A percentile compares a stretch with the other conserved stretches of the same genome.
phyloP scores from a whole-genome alignment of 35 echinoderm and acorn worm genomes.

The Heliocidaris erythrogramma region DNA sequence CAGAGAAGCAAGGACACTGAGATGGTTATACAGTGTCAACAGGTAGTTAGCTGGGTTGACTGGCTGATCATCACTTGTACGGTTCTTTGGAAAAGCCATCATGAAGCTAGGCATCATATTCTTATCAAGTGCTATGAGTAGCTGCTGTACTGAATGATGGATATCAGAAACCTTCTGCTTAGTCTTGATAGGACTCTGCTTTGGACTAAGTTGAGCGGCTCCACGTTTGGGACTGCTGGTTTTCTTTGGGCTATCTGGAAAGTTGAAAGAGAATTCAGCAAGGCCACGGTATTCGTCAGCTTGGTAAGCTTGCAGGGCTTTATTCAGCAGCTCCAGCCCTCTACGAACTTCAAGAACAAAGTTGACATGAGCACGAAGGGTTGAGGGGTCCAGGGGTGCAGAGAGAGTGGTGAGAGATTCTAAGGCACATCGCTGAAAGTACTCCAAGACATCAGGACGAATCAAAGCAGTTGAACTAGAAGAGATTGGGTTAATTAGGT shows the following conservation, averaged over 20 bases:
- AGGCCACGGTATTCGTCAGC: neutral
- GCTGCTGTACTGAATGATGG: conserved; percentile 55
- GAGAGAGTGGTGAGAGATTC: conserved; percentile 50
- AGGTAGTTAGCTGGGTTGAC: conserved; percentile 74
- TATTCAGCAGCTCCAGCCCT: conserved; percentile 23
- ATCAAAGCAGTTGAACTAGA: conserved; percentile 51
- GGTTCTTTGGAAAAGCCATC: neutral
- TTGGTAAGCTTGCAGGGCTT: conserved; percentile 20
- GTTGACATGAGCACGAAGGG: conserved; percentile 57
- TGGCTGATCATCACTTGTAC: conserved; percentile 35
- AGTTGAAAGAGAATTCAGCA: neutral
- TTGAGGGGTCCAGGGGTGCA: conserved; percentile 51
- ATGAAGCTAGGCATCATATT: conserved; percentile 33
- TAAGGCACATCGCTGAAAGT: conserved; percentile 29
- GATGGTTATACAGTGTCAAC: conserved; percentile 84
- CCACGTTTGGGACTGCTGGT: conserved; percentile 37
- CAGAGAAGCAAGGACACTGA: conserved; percentile 83
- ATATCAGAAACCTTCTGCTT: conserved; percentile 36
- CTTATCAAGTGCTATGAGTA: conserved; percentile 80
- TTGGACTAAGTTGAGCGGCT: neutral
- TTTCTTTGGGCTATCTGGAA: neutral
- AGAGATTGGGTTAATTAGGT: conserved; percentile 38
- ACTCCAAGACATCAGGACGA: conserved; percentile 42
- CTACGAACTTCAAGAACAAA: conserved; percentile 44
- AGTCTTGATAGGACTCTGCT: conserved; percentile 20